Evolutionary conservation across 2,797 vertebrate species (phyloP).

Genomic region (Diplodus puntazzo): DNA sequence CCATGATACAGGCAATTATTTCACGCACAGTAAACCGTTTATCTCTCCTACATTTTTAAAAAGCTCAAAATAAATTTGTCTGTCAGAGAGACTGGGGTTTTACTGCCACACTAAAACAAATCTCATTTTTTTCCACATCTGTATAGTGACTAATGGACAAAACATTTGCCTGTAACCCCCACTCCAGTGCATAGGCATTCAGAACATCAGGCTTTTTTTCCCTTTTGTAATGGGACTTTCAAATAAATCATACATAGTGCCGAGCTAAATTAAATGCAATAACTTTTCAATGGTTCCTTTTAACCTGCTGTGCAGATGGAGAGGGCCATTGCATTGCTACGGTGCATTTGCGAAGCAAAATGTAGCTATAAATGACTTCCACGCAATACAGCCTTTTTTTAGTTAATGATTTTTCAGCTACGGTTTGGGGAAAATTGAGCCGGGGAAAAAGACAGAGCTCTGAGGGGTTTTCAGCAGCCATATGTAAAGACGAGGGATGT

Average conservation of each 20-base stretch:
- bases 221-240: constrained; percentile 54
- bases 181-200: constrained; percentile 32
- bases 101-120: constrained; percentile 54
- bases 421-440: constrained; percentile 44
- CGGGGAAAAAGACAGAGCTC: constrained; percentile 9
- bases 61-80: constrained; percentile 54
- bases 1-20: constrained; percentile 57
- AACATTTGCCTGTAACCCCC: constrained; percentile 24
- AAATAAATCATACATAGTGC: constrained; percentile 64
- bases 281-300: constrained; percentile 61
- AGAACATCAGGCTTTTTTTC: constrained; percentile 30
- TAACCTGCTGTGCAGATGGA: constrained; percentile 62
- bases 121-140: constrained; percentile 36
- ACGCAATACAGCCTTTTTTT: constrained; percentile 53
- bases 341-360: constrained; percentile 66
- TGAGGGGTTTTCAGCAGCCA: constrained; percentile 22
- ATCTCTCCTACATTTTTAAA: constrained; percentile 48
- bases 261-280: constrained; percentile 63
- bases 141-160: constrained; percentile 47
- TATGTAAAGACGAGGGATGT: constrained; percentile 12
- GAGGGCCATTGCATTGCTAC: constrained; percentile 52
- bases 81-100: constrained; percentile 38
- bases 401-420: constrained; percentile 62
- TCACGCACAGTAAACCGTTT: constrained; percentile 45
- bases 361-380: constrained; percentile 54